These are phyloP conservation scores for Bettongia penicillata DNA, from an alignment of 2,113 vertebrate species.

Conservation along the genomic window DNA sequence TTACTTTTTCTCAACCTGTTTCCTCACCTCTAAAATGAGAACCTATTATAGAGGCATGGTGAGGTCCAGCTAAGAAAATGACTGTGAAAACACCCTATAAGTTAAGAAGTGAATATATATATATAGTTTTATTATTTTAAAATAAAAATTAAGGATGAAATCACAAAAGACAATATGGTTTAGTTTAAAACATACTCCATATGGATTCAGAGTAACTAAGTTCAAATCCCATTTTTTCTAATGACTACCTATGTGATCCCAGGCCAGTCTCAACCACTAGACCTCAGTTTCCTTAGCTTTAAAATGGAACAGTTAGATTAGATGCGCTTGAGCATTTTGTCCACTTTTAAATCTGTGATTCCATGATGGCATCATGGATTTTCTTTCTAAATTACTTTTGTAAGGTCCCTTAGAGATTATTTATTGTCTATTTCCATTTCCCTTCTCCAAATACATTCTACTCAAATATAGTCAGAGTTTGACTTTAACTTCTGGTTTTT, in stretches of 20 bases:
- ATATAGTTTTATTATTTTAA: not conserved
- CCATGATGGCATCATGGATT: not conserved
- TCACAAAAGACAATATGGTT: not conserved
- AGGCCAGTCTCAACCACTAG: not conserved
- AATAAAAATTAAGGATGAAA: not conserved
- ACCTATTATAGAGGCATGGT: not conserved
- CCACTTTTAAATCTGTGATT: not conserved
- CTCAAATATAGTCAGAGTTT: not conserved
- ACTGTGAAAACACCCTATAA: not conserved
- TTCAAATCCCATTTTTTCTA: not conserved
- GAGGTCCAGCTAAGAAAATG: not conserved
- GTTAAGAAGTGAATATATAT: not conserved
- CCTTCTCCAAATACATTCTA: not conserved
- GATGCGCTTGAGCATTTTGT: not conserved
- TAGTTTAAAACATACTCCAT: not conserved
- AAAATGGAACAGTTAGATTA: not conserved
- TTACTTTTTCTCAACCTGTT: not conserved
- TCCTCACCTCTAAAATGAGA: not conserved
- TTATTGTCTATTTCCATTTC: not conserved
- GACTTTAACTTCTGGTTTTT: not conserved
- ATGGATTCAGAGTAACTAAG: not conserved
- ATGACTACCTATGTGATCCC: not conserved
- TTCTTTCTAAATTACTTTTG: not conserved
- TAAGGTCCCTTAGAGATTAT: not conserved
- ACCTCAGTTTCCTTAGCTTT: not conserved